These are phyloP conservation scores for Dinocampus coccinellae DNA, from an alignment of 2,888 invertebrate species.

Conservation along the genomic window DNA sequence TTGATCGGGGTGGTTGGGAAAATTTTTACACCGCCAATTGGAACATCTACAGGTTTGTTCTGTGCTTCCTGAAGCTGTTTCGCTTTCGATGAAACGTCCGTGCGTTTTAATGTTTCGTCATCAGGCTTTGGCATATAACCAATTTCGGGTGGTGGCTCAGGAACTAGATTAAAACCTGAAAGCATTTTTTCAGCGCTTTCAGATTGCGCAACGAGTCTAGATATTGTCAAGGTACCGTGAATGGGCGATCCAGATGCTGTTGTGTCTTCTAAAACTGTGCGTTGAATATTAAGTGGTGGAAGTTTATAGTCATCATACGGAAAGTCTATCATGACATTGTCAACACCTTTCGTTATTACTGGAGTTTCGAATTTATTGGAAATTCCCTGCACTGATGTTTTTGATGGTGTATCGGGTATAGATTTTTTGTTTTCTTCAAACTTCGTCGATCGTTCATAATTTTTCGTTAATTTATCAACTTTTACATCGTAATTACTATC, in stretches of 20 bases:
- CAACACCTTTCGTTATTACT: constrained; percentile 55
- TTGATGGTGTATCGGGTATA: constrained; percentile 55
- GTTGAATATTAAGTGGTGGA: constrained; percentile 54
- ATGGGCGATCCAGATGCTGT: constrained; percentile 61
- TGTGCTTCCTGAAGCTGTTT: constrained; percentile 75
- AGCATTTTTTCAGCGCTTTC: constrained; percentile 63
- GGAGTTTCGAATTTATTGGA: constrained; percentile 62
- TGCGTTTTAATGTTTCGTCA: constrained; percentile 67
- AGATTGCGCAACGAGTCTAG: constrained; percentile 60
- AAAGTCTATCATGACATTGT: constrained; percentile 65
- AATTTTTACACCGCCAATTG: constrained; percentile 73
- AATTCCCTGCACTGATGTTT: constrained; percentile 61
- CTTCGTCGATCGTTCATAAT: constrained; percentile 63
- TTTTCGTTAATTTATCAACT: constrained; percentile 65
- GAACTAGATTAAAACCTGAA: constrained; percentile 73
- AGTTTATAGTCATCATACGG: constrained; percentile 64
- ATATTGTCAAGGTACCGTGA: constrained; percentile 60
- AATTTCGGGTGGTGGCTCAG: constrained; percentile 81
- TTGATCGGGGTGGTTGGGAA: constrained; percentile 67
- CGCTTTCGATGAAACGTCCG: constrained; percentile 73
- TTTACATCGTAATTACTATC: constrained; percentile 63
- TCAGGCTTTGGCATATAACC: constrained; percentile 74
- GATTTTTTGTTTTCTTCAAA: constrained; percentile 60
- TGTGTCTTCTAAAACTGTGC: constrained; percentile 61
- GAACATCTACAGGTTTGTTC: constrained; percentile 71